A percentile compares a stretch with the other conserved stretches of the same genome.
Evolutionary conservation across 2,797 vertebrate genomes (phyloP).

Genomic region (Eulemur rubriventer): DNA sequence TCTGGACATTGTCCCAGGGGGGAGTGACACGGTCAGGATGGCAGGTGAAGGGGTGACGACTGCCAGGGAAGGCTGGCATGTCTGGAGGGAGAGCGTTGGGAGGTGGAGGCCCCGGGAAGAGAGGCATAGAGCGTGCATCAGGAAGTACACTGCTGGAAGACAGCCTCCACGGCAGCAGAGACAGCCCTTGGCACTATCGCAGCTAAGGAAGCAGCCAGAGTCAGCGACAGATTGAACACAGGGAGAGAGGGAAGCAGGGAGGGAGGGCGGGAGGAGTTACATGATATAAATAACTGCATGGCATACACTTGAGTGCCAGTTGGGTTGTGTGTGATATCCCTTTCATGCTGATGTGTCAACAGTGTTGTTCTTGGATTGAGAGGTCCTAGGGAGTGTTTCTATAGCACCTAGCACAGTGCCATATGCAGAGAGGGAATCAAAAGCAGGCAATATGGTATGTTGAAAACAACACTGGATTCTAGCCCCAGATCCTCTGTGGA

Average conservation of each 20-base stretch:
- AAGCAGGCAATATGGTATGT: neutral
- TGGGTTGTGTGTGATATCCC: neutral
- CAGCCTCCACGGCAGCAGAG: slow-evolving; percentile 34
- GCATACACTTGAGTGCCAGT: neutral
- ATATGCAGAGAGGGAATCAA: neutral
- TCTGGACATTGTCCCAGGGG: slow-evolving; percentile 71
- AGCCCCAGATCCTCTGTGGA: neutral
- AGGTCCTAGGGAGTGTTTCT: slow-evolving; percentile 28
- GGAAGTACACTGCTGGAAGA: slow-evolving; percentile 37
- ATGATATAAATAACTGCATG: slow-evolving; percentile 4
- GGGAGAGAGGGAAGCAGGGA: neutral
- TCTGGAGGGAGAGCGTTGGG: slow-evolving; percentile 21
- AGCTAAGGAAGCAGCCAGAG: slow-evolving; percentile 27
- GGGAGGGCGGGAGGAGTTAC: neutral
- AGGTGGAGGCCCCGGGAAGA: slow-evolving; percentile 35
- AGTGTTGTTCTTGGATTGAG: neutral
- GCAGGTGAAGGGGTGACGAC: slow-evolving; percentile 40
- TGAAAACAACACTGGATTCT: neutral
- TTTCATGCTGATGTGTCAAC: neutral
- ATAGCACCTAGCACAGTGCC: neutral
- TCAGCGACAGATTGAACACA: slow-evolving; percentile 28
- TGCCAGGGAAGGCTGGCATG: slow-evolving; percentile 37
- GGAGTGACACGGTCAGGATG: slow-evolving; percentile 62
- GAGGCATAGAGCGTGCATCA: neutral
- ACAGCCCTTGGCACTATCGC: slow-evolving; percentile 25